These are phyloP conservation scores for Marisa cornuarietis DNA, from an alignment of 1,140 invertebrate genomes.

Conservation along the genomic window DNA sequence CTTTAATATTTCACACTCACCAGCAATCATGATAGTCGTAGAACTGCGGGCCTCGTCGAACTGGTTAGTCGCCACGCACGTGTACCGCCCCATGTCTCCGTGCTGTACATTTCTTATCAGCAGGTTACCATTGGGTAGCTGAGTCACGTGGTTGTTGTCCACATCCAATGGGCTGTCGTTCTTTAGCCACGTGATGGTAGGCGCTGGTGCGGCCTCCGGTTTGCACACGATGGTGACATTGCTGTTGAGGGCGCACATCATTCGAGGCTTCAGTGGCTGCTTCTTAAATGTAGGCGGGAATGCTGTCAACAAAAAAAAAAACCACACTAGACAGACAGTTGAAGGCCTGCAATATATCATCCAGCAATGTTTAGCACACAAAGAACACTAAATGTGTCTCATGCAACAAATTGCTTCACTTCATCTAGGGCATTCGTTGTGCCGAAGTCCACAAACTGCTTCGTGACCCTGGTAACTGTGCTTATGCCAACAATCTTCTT, in stretches of 20 bases:
- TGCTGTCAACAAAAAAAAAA: constrained; percentile 67
- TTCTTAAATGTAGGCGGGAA: constrained; percentile 92
- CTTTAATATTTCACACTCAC: constrained; percentile 34
- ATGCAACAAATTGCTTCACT: too few relatives aligned
- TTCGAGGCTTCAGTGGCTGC: constrained; percentile 85
- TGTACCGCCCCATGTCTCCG: constrained; percentile 51
- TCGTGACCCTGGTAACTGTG: too few relatives aligned
- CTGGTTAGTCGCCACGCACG: constrained; percentile 52
- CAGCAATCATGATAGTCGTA: constrained; percentile 38
- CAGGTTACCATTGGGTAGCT: constrained; percentile 51
- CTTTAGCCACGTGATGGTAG: constrained; percentile 83
- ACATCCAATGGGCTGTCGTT: constrained; percentile 76
- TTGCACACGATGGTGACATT: constrained; percentile 87
- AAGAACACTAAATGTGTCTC: too few relatives aligned
- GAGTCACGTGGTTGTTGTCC: constrained; percentile 32
- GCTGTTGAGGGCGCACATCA: constrained; percentile 87
- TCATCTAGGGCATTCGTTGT: too few relatives aligned
- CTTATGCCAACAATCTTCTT: neutral
- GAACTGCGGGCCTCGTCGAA: constrained; percentile 42
- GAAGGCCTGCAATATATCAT: too few relatives aligned
- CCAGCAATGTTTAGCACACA: too few relatives aligned
- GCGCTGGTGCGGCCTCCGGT: constrained; percentile 92
- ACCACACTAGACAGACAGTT: too few relatives aligned
- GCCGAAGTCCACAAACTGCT: too few relatives aligned
- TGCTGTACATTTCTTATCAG: constrained; percentile 36